These are phyloP conservation scores for Phragmatobia fuliginosa DNA, from an alignment of 2,888 invertebrate species.

Conservation along the genomic window DNA sequence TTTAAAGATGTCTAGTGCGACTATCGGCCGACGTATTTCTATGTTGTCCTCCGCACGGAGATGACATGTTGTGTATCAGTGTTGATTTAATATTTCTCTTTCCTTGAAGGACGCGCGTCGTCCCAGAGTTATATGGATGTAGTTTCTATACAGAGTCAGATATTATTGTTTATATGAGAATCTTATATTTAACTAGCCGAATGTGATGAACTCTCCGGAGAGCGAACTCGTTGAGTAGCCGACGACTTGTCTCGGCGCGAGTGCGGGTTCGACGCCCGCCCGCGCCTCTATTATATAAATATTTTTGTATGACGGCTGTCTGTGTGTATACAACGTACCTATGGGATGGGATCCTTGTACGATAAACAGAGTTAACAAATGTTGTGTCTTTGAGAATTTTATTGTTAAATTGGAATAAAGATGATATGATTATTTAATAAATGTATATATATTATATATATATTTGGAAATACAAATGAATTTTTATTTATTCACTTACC, in stretches of 20 bases:
- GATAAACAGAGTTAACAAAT: constrained; percentile 81
- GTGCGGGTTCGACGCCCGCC: constrained; percentile 15
- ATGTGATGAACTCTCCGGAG: constrained; percentile 29
- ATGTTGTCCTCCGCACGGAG: constrained; percentile 38
- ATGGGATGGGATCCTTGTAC: constrained; percentile 77
- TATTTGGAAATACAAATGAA: constrained; percentile 82
- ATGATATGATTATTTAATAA: constrained; percentile 86
- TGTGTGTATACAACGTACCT: constrained; percentile 59
- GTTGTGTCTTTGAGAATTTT: constrained; percentile 87
- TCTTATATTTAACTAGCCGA: constrained; percentile 46
- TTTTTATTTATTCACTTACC: constrained; percentile 54
- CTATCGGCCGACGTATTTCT: constrained; percentile 48
- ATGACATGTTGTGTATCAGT: constrained; percentile 39
- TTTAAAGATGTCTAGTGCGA: constrained; percentile 34
- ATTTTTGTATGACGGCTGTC: constrained; percentile 68
- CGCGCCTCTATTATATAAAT: constrained; percentile 47
- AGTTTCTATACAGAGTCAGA: constrained; percentile 24
- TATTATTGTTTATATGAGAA: constrained; percentile 49
- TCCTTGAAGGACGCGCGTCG: constrained; percentile 30
- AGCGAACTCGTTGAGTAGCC: constrained; percentile 43
- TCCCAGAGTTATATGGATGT: constrained; percentile 13
- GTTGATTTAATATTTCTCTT: constrained; percentile 40
- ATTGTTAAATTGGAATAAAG: constrained; percentile 87
- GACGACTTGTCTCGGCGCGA: constrained; percentile 41
- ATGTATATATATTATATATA: constrained; percentile 83